Evolutionary conservation across 1,140 invertebrate genomes (phyloP), one percentile per base, ranked within the genome.

Genomic region (Asbolus verrucosus): DNA sequence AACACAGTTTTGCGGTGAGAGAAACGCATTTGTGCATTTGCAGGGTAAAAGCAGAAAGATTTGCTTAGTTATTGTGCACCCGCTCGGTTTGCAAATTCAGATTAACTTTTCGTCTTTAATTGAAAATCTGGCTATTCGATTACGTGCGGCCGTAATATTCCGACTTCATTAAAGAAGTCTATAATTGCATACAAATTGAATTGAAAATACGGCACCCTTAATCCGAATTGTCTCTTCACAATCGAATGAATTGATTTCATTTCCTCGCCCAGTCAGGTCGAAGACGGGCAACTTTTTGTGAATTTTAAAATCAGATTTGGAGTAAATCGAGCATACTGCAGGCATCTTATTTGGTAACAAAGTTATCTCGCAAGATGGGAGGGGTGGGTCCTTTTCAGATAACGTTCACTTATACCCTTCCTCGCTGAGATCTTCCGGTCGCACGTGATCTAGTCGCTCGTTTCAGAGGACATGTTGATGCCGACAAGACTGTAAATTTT

Each of bases 181-280:
- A 16, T 27, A 54, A 54, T 54, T 54, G 21, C 46, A 54, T 54
- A 54, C 46, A 54, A 54, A 54, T 54, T 46, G 41, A 9, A 46
- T 46, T 13, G 46, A 27, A 54, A 54, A 27, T 21, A 24, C 11
- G 14, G 41, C n/a, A n/a, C 9, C 21, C 11, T 6, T 36, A 4
- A 4, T n/a, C 33, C 5, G 33, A 11, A 36, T 54, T 54, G 43
- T 50, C 43, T 18, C 1, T 14, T 21, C 21, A 54, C 21, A 54
- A 24, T 54, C 21, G n/a, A 24, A 54, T 30, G 46, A 54, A 27
- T 54, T 54, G 46, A 54, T 54, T 54, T 54, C 21, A 54, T 54
- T 54, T 54, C 21, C n/a, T 24, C 46, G 21, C 8, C 46, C 21
- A 54, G 21, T 54, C 33, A 30, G 21, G 18, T 14, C 21, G 46